Base-by-base conservation (phyloP, 2,888 invertebrate species). In the Noctua comes region DNA sequence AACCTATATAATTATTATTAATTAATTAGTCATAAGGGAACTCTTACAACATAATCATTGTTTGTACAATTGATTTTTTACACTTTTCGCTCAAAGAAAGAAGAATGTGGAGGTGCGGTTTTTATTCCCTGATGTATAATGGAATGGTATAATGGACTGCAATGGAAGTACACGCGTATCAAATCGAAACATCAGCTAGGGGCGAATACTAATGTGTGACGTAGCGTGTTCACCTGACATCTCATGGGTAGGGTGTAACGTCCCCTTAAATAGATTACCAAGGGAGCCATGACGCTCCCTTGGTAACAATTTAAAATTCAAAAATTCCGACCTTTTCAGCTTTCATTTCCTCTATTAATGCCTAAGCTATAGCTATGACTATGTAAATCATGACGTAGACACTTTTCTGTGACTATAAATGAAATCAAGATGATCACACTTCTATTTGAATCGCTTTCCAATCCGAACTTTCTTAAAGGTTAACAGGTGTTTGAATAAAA, bases 191-290 rank as follows among this genome's bases (percentile, higher is more conserved):
- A 91, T 90, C 88, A 83, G 86, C 84, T 89, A 90, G 93, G 94
- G 94, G 94, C 90, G 91, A 91, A 92, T 91, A 90, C 85, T 90
- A 92, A 92, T 90, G 90, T 90, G 86, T 90, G 89, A 90, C 87
- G 86, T 93, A 82, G 93, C 93, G 93, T 93, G 93, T 92, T 92
- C 91, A 93, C 92, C 91, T 93, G 92, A 92, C 92, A 87, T 88
- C 88, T 89, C 80, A 84, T 90, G 88, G 77, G 76, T 86, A 78
- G 87, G 89, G 88, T 87, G 86, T 80, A 80, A 78, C 65, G 80
- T 86, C 87, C 90, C 90, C 86, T 85, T 83, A 86, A 80, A 85
- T 82, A 73, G 71, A 82, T 83, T 85, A 80, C 76, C 66, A 79
- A 86, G 88, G 90, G 88, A 88, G 90, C 87, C 79, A 27, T 62